Conservation (phyloP, 2,113 vertebrate genomes). For the Excalfactoria chinensis region DNA sequence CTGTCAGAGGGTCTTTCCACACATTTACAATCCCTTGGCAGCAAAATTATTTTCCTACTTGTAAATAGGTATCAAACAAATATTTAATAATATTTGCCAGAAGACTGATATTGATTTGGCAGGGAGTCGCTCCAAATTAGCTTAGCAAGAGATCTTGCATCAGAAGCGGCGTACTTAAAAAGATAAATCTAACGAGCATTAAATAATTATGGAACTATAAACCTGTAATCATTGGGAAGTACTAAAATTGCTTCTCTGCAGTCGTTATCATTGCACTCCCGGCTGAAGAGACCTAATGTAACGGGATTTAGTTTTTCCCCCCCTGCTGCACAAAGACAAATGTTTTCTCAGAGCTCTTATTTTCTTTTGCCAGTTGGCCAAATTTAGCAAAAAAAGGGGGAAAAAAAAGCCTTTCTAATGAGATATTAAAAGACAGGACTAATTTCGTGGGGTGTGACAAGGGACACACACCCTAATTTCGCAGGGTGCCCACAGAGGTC, state of each 20-base stretch:
- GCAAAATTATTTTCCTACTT: constrained; percentile 82
- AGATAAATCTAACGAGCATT: constrained; percentile 60
- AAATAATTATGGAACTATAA: constrained; percentile 60
- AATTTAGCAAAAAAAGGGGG: not conserved
- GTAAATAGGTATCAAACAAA: constrained; percentile 84
- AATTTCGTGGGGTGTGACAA: not conserved
- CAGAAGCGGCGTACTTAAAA: constrained; percentile 29
- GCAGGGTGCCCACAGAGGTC: not conserved
- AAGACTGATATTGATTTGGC: constrained; percentile 79
- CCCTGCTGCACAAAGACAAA: not conserved
- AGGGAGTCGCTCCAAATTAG: constrained; percentile 62
- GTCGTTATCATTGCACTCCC: not conserved
- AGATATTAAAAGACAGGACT: not conserved
- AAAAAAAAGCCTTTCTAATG: not conserved
- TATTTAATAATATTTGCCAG: constrained; percentile 83
- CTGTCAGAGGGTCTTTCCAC: constrained; percentile 80
- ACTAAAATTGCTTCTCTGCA: constrained; percentile 29
- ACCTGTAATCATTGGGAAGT: constrained; percentile 45
- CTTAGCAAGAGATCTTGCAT: constrained; percentile 60
- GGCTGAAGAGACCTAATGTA: not conserved
- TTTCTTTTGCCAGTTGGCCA: not conserved
- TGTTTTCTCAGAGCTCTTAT: not conserved
- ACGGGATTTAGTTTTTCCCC: not conserved
- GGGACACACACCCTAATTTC: not conserved
- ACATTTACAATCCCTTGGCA: constrained; percentile 80